These are phyloP conservation scores for Pristionchus japonicus DNA, from an alignment of 2,888 invertebrate species.

Conservation along the genomic window DNA sequence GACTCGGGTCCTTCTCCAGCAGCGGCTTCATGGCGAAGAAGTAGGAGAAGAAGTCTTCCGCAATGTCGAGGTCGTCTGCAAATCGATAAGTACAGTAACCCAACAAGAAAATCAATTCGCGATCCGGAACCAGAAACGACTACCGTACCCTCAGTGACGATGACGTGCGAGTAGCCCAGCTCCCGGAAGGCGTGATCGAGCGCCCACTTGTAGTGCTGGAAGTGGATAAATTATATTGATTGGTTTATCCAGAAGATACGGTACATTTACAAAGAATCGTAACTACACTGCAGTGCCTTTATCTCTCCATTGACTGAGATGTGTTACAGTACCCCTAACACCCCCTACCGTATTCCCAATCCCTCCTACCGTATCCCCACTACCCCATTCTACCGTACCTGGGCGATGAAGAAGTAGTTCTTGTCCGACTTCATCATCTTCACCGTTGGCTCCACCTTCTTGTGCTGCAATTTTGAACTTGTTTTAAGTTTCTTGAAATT, in stretches of 20 bases:
- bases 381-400: background rate
- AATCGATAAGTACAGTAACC: constrained; percentile 49
- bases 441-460: background rate
- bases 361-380: background rate
- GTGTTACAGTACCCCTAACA: too few species aligned
- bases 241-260: too few species aligned
- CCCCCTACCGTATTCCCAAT: background rate
- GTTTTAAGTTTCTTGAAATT: too few species aligned
- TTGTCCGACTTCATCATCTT: constrained; percentile 33
- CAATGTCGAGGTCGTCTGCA: constrained; percentile 93
- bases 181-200: constrained; percentile 89
- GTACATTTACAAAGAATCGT: too few species aligned
- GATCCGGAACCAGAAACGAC: background rate
- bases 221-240: background rate
- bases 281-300: too few species aligned
- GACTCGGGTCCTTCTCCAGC: constrained; percentile 85
- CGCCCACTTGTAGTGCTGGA: constrained; percentile 92
- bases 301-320: too few species aligned
- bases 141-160: constrained; percentile 91
- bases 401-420: constrained; percentile 46
- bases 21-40: constrained; percentile 91
- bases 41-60: constrained; percentile 97
- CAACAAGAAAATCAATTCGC: background rate
- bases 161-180: constrained; percentile 88
- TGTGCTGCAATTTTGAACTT: constrained; percentile 42